These are phyloP conservation scores for Oncorhynchus clarkii DNA, from an alignment of 2,113 vertebrate species.

Conservation along the genomic window DNA sequence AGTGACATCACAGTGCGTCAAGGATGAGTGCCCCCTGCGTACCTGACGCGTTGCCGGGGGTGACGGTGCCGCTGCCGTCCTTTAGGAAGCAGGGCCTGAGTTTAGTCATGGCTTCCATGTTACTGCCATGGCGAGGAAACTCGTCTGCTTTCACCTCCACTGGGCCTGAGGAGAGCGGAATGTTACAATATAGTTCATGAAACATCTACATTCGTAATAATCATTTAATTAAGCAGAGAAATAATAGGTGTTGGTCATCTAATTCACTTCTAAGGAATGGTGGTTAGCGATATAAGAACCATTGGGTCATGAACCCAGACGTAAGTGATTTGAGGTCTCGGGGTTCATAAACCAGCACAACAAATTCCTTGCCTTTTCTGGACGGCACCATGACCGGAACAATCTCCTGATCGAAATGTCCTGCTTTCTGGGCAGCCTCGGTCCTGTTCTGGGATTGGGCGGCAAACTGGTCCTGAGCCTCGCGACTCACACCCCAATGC, in stretches of 20 bases:
- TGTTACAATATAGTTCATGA: too few species aligned
- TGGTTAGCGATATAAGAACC: too few species aligned
- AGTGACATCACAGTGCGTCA: neutral
- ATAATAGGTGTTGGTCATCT: too few species aligned
- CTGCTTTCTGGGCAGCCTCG: conserved; percentile 88
- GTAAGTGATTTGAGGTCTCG: neutral
- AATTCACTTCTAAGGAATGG: too few species aligned
- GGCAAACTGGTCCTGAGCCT: conserved; percentile 85
- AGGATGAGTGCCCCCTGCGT: neutral
- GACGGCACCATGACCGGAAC: conserved; percentile 85
- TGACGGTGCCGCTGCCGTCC: conserved; percentile 86
- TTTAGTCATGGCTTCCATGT: conserved; percentile 80
- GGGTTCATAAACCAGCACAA: too few species aligned
- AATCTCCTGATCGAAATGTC: conserved; percentile 90
- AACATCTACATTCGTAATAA: too few species aligned
- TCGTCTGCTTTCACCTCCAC: conserved; percentile 87
- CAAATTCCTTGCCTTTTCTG: conserved; percentile 78
- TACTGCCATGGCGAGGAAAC: conserved; percentile 89
- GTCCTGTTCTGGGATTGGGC: conserved; percentile 85
- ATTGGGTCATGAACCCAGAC: too few species aligned
- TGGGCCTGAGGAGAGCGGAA: conserved; percentile 71
- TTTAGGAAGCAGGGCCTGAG: conserved; percentile 89
- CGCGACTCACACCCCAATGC: conserved; percentile 85
- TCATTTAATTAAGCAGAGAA: too few species aligned
- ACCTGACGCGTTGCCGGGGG: conserved; percentile 95